phyloP scores from a whole-genome alignment of 2,113 vertebrate genomes.

The Mola mola region DNA sequence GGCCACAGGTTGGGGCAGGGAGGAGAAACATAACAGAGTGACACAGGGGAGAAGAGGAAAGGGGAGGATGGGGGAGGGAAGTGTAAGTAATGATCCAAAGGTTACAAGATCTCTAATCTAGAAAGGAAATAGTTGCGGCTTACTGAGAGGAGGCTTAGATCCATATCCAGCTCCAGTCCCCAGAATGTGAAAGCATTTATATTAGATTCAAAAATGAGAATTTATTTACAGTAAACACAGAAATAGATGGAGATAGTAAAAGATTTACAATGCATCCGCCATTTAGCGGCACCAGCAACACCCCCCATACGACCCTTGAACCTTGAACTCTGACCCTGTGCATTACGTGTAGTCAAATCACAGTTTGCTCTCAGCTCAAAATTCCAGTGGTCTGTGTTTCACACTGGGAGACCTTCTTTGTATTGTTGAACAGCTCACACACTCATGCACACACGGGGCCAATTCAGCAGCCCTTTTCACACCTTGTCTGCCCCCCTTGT shows the following conservation, averaged over 20 bases:
- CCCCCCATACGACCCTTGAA: constrained; percentile 48
- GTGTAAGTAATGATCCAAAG: constrained; percentile 57
- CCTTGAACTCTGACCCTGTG: constrained; percentile 66
- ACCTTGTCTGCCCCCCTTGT: constrained; percentile 67
- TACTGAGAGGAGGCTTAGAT: constrained; percentile 12
- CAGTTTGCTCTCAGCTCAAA: constrained; percentile 54
- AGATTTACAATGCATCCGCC: constrained; percentile 39
- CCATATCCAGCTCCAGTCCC: background rate
- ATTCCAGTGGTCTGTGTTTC: constrained; percentile 68
- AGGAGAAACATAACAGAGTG: constrained; percentile 65
- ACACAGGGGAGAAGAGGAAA: constrained; percentile 44
- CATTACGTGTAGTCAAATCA: constrained; percentile 62
- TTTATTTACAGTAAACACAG: constrained; percentile 20
- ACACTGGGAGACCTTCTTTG: constrained; percentile 56
- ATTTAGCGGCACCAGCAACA: constrained; percentile 40
- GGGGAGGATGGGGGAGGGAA: constrained; percentile 30
- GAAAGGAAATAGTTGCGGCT: constrained; percentile 58
- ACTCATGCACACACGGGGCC: constrained; percentile 49
- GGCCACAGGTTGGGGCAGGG: constrained; percentile 67
- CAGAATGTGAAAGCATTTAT: background rate
- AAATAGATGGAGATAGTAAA: constrained; percentile 13
- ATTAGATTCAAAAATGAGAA: background rate
- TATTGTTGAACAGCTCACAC: constrained; percentile 41
- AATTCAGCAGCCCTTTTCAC: constrained; percentile 68
- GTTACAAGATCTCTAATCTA: constrained; percentile 61